These are phyloP conservation scores for Brenthis ino DNA, from an alignment of 2,888 invertebrate genomes.

Conservation along the genomic window DNA sequence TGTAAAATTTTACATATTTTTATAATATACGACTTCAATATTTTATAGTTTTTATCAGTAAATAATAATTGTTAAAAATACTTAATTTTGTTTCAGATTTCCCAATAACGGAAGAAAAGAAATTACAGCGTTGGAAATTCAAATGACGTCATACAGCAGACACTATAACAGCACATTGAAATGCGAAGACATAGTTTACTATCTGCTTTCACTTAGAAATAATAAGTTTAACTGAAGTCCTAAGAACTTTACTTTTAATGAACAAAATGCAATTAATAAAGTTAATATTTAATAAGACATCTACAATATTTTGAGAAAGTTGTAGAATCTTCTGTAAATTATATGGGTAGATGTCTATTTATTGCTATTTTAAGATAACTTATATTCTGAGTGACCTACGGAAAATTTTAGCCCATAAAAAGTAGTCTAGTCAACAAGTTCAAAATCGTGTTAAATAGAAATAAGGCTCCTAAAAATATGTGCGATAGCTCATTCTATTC, in stretches of 20 bases:
- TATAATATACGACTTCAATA: no score
- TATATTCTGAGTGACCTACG: no score
- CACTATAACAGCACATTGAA: conserved; percentile 59
- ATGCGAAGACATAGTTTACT: conserved; percentile 71
- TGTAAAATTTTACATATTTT: no score
- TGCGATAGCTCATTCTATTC: no score
- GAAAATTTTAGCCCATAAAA: no score
- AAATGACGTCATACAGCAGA: conserved; percentile 63
- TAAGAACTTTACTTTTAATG: conserved; percentile 55
- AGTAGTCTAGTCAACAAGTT: no score
- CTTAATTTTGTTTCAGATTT: conserved; percentile 61
- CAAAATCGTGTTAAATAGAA: no score
- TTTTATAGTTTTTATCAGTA: no score
- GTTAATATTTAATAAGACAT: not conserved
- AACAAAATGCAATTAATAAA: conserved; percentile 5
- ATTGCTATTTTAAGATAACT: no score
- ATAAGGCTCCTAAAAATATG: no score
- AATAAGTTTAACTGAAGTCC: conserved; percentile 74
- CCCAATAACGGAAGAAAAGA: conserved; percentile 60
- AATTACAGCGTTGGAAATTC: conserved; percentile 71
- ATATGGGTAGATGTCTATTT: conserved; percentile 32
- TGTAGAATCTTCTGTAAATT: conserved; percentile 45
- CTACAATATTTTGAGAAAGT: conserved; percentile 23
- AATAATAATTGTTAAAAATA: not conserved
- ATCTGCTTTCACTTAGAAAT: conserved; percentile 74